phyloP scores from a whole-genome alignment of 2,888 invertebrate genomes.

The Elgonia sp. region DNA sequence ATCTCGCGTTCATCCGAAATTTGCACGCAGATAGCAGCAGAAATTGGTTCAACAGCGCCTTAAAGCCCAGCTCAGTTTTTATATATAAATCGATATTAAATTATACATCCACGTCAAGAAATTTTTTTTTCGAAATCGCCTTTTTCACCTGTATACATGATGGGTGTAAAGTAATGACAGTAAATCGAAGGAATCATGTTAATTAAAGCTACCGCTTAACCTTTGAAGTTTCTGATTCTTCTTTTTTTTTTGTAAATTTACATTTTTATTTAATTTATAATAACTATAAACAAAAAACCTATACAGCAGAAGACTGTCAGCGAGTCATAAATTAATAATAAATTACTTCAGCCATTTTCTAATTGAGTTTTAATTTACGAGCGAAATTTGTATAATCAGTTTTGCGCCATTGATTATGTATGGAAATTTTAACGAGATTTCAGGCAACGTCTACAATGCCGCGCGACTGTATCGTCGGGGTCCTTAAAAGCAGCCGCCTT shows the following conservation, averaged over 20 bases:
- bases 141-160: too few relatives aligned
- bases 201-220: too few relatives aligned
- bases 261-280: too few relatives aligned
- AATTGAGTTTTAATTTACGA: too few relatives aligned
- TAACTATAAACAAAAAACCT: too few relatives aligned
- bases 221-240: too few relatives aligned
- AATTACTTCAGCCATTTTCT: too few relatives aligned
- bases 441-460: slow-evolving; percentile 10
- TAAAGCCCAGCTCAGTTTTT: slow-evolving; percentile 26
- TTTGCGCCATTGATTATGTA: slow-evolving; percentile 48
- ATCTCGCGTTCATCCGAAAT: slow-evolving; percentile 59
- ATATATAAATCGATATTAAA: slow-evolving; percentile 45
- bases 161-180: too few relatives aligned
- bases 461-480: neutral
- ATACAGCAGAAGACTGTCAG: too few relatives aligned
- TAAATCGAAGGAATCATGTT: too few relatives aligned
- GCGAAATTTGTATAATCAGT: slow-evolving; percentile 54
- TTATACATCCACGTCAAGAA: slow-evolving; percentile 17
- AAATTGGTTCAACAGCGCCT: slow-evolving; percentile 57
- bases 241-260: too few relatives aligned
- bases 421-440: slow-evolving; percentile 54
- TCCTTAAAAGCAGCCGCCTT: neutral
- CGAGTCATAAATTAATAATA: too few relatives aligned
- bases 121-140: neutral
- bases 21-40: slow-evolving; percentile 54